Base-by-base conservation (phyloP, 2,113 vertebrate genomes). In the Pampusana beccarii region DNA sequence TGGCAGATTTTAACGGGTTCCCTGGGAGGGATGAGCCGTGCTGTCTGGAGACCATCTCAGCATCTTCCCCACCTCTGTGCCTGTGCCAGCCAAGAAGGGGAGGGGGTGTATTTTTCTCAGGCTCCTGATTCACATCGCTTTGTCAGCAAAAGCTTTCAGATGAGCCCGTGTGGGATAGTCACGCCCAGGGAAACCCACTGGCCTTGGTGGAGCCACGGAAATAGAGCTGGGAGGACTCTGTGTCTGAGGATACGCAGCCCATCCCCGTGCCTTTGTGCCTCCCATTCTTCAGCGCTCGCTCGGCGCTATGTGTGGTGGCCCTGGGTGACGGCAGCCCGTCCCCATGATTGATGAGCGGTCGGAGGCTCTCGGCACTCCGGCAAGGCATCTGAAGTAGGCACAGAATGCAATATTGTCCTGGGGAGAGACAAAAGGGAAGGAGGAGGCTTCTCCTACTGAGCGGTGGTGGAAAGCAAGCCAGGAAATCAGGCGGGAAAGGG, bases 271-370 rank as follows among this genome's bases (percentile, higher is more conserved):
- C 56, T 78, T 42, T 77, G 80, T 83, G 77, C 36, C 74, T 77
- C 19, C 50, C 40, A 17, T 26, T 85, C 81, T 82, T 66, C 1
- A 0, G 62, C 2, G 0, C 58, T 88, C 0, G 0, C 40, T 70
- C 50, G 2, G 51, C 0, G 54, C 53, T 16, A 44, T 34, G 6
- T 12, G 28, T 2, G 1, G 75, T 65, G 85, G 88, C 61, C 12
- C 46, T 3, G 42, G 86, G 81, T 28, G n/a, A 66, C 33, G 79
- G 92, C 83, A 78, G 79, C 66, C 44, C 44, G 3, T 33, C 74
- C 56, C 33, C 4, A 1, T 53, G 93, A 90, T 6, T 72, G 85
- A 88, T 69, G 80, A 80, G 48, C 1, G 34, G 23, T n/a, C 5
- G 4, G 64, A 61, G 77, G 56, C 72, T 69, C n/a, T 65, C 67